Base-by-base conservation (phyloP, 2,888 invertebrate genomes). In the Caenorhabditis afra region DNA sequence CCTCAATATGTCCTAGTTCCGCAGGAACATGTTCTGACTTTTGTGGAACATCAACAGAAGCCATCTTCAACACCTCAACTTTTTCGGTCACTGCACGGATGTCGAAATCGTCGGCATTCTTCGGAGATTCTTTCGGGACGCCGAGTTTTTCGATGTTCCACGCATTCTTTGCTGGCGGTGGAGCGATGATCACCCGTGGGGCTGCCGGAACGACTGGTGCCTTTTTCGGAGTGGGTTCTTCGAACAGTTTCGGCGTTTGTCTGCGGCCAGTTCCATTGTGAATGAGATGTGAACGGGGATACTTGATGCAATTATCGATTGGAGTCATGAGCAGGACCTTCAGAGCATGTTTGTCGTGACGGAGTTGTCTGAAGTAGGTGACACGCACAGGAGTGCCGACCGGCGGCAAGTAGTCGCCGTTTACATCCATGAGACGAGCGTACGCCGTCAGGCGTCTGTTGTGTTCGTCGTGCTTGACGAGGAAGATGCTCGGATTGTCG, bases 381-480 rank as follows among this genome's bases (percentile, higher is more conserved):
- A 71, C 57, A 39, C 71, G 71, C 29, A 62, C 53, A n/a, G 39
- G 55, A 3, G 39, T 76, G 53, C 76, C 70, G 22, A 67, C 64
- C 0, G 81, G 77, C 8, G 85, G 82, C 2, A 64, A 50, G 11
- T 83, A 83, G 14, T 71, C 71, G 11, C 79, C 70, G 35, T 83
- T 82, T 16, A 84, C 37, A 64, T 86, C 86, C 5, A 81, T 85
- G 73, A 83, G 80, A 29, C 83, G 84, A 16, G 84, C 70, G 35
- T 85, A 86, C 12, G 83, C 84, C 22, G 52, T 59, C n/a, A n/a
- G n/a, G n/a, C 70, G 65, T 7, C 62, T 64, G 5, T 29, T 22
- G 3, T n/a, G 12, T 20, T 71, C 57, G 10, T 71, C 71, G 0
- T 14, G 0, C 18, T 64, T 62, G 18, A 35, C 5, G 11, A 71